phyloP scores from a whole-genome alignment of 2,797 vertebrate genomes.

The Gambelia wislizenii region DNA sequence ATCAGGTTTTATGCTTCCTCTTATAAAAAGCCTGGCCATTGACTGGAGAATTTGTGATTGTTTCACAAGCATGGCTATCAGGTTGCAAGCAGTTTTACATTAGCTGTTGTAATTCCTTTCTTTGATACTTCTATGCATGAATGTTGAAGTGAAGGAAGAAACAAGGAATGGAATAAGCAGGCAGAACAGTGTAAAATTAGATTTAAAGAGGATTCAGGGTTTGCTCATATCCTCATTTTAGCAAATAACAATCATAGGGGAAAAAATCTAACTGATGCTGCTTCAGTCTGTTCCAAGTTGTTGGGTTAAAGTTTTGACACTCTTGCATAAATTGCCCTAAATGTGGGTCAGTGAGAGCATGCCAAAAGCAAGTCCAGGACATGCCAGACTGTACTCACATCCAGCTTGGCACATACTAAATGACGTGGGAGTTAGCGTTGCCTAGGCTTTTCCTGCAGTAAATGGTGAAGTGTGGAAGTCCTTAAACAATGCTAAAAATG shows the following conservation, averaged over 20 bases:
- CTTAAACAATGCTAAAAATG: not conserved
- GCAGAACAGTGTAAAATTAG: not conserved
- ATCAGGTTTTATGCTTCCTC: conserved; percentile 64
- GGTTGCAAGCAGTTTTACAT: conserved; percentile 66
- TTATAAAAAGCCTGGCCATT: conserved; percentile 62
- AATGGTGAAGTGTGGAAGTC: not conserved
- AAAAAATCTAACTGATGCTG: not conserved
- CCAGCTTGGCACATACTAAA: not conserved
- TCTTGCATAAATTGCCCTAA: not conserved
- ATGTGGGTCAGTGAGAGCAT: not conserved
- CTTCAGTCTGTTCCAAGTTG: conserved; percentile 6
- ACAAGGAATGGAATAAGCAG: not conserved
- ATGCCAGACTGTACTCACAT: not conserved
- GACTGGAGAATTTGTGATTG: conserved; percentile 69
- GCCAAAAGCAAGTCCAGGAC: not conserved
- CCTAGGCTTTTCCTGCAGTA: not conserved
- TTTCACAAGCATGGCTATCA: conserved; percentile 66
- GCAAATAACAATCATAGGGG: not conserved
- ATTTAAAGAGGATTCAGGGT: not conserved
- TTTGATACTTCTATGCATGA: conserved; percentile 28
- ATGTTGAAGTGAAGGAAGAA: not conserved
- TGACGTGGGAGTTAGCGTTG: not conserved
- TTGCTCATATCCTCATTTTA: not conserved
- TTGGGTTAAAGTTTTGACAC: not conserved
- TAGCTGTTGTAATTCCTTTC: conserved; percentile 64